These are phyloP conservation scores for Colaptes auratus DNA, from an alignment of 2,113 vertebrate genomes.

Conservation along the genomic window DNA sequence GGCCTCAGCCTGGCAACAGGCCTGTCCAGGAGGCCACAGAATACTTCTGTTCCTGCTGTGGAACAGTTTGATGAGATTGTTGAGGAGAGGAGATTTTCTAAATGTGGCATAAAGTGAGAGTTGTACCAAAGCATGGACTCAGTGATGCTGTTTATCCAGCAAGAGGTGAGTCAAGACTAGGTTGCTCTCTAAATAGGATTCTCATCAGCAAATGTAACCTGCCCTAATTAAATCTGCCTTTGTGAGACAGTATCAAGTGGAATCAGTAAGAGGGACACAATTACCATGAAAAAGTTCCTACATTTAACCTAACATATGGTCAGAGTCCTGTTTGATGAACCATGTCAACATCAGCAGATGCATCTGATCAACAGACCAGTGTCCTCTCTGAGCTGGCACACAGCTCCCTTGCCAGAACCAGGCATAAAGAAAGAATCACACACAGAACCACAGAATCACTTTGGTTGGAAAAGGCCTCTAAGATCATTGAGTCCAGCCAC, in stretches of 20 bases:
- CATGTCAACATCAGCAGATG: not conserved
- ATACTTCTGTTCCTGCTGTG: not conserved
- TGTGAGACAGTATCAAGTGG: not conserved
- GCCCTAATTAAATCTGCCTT: not conserved
- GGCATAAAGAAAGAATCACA: too few species aligned
- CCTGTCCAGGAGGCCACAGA: not conserved
- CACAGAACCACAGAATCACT: too few species aligned
- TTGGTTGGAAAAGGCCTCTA: too few species aligned
- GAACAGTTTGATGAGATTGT: not conserved
- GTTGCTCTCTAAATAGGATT: not conserved
- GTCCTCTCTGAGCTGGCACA: not conserved
- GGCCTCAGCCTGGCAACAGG: not conserved
- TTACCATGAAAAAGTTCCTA: not conserved
- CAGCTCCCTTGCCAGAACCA: not conserved
- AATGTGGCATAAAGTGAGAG: not conserved
- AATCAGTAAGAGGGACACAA: not conserved
- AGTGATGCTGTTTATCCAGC: not conserved
- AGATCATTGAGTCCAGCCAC: too few species aligned
- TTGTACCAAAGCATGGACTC: rapidly evolving
- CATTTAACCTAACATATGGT: not conserved
- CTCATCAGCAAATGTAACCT: not conserved
- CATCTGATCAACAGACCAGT: not conserved
- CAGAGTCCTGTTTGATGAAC: not conserved
- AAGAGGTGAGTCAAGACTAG: not conserved
- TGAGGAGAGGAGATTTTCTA: not conserved